Evolutionary conservation across 2,113 vertebrate genomes (phyloP), one percentile per base, ranked within the genome.

Genomic region (Seriola rivoliana): DNA sequence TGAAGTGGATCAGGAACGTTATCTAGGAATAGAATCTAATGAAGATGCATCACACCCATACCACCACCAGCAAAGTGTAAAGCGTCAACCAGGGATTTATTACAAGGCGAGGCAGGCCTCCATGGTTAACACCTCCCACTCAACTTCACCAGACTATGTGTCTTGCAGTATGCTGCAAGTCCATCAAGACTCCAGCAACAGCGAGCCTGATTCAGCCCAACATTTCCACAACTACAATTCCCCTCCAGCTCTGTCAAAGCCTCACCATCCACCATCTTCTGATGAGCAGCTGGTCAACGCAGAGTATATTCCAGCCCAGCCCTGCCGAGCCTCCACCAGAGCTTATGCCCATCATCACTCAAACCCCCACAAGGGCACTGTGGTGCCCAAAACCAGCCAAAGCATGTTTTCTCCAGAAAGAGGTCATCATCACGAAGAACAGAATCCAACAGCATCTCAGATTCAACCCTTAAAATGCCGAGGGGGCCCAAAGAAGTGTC

Each of bases 271-370:
- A 4, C 78, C 92, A 5, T 70, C 81, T 7, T 73, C 80, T 8
- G 91, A 95, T 13, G 95, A 95, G 4, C 93, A 93, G 44, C 87
- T 97, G 81, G 96, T 97, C 62, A 97, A 93, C 38, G 96, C 95
- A 1, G 95, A 97, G 73, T 97, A 97, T 75, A 96, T 97, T 79
- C 96, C 97, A 0, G 96, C 94, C 16, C 93, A 95, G 81, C 78
- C 95, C 9, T 80, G 94, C 76, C 85, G 87, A 48, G 78, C 93
- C 55, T 89, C 94, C 0, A 91, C 90, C 40, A 89, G 87, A 74
- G 85, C 88, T 75, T 91, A 89, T 17, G 75, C 86, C 6, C 88
- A 88, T 54, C 85, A 84, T 29, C 84, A 85, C 23, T 48, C 78
- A 32, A 85, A 65, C 58, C 55, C 81, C 8, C 67, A 86, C 21